Evolutionary conservation across 1,140 invertebrate species (phyloP), one percentile per base, ranked within the genome.

Genomic region (Stenopsyche tienmushanensis): DNA sequence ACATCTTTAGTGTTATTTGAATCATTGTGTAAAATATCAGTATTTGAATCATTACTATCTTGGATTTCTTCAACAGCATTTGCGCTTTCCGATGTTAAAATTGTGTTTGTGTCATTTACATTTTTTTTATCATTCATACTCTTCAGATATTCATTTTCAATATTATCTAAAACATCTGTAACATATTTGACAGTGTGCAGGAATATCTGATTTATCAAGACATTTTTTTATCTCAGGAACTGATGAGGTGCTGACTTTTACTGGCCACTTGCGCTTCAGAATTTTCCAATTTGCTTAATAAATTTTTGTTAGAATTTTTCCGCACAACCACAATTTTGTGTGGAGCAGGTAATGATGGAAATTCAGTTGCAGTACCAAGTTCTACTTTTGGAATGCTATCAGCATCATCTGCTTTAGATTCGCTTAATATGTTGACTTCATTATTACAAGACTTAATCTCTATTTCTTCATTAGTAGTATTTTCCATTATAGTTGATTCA

Each of bases 331-430:
- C 64, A 3, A 78, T 73, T 69, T 77, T 79, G 67, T 79, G 80
- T 25, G 79, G 74, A 15, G 71, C 65, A 1, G 73, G 72, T 65
- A 75, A 73, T 64, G 77, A 80, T 41, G 77, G 75, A 68, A 74
- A 76, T 72, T 82, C 80, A 71, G 78, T 80, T 64, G 76, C 82
- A 75, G 72, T 83, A 62, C 77, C 79, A 74, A 74, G 76, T 78
- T 78, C 83, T 66, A 79, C 76, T 72, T 65, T 78, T 74, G 25
- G 73, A 34, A 34, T 7, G 13, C 13, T 13, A 34, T 7, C 13
- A 7, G 5, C 13, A 34, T 34, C 29, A 34, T 13, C 5, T 7
- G 5, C 29, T 34, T 13, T 34, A 34, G 29, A 34, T 7, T 34
- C 29, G 13, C 13, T 34, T 34, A 7, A 5, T 34, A 34, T 34